Conservation (phyloP, 1,140 invertebrate genomes). For the Drosophila ambigua region DNA sequence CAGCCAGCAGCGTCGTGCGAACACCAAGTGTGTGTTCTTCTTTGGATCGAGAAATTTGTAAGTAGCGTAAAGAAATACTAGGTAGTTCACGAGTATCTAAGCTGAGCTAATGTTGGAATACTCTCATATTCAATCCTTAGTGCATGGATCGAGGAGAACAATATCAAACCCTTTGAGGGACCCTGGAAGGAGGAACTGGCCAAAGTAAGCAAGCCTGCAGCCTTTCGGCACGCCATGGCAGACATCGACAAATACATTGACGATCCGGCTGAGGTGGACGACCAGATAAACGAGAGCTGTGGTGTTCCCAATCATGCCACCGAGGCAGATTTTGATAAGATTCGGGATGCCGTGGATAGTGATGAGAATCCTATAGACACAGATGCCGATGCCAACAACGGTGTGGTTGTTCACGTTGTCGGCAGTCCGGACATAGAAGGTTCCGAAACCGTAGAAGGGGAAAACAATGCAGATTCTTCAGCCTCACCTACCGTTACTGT, state of each 20-base stretch:
- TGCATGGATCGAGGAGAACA: constrained; percentile 95
- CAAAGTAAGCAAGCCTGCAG: constrained; percentile 90
- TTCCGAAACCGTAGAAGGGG: constrained; percentile 27
- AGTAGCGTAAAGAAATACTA: constrained; percentile 84
- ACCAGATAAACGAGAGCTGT: constrained; percentile 82
- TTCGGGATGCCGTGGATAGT: constrained; percentile 85
- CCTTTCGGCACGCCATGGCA: constrained; percentile 93
- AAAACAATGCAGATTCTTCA: constrained; percentile 54
- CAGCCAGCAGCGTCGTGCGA: constrained; percentile 87
- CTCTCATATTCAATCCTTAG: constrained; percentile 83
- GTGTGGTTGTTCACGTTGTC: constrained; percentile 67
- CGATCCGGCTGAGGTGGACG: constrained; percentile 86
- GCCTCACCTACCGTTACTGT: constrained; percentile 17
- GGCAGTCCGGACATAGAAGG: constrained; percentile 64
- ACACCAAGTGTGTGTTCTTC: constrained; percentile 95
- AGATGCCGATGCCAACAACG: constrained; percentile 54
- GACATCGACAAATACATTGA: constrained; percentile 94
- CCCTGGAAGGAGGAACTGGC: constrained; percentile 92
- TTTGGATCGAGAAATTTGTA: constrained; percentile 97
- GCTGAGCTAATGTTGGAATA: background rate
- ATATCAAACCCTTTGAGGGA: constrained; percentile 91
- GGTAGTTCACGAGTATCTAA: background rate
- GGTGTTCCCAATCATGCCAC: constrained; percentile 71
- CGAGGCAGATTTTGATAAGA: constrained; percentile 89
- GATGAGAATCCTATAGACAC: constrained; percentile 80